Evolutionary conservation across 30 jellyfish, hydroid and myxozoan species (phyloP), one percentile per base, ranked within the genome.

Genomic region (Aurelia sp.): DNA sequence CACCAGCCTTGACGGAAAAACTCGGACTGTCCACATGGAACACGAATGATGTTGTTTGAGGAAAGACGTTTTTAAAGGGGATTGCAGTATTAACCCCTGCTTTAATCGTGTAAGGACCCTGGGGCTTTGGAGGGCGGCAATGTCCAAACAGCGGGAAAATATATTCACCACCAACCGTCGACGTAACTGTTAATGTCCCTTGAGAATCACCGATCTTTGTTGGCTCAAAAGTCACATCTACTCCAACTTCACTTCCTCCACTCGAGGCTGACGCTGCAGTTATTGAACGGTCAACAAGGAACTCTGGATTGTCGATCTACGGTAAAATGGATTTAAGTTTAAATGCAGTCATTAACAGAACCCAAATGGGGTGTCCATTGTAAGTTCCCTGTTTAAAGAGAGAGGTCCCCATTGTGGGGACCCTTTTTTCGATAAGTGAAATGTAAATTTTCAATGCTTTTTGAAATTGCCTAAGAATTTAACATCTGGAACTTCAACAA

Each of bases 191-290:
- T 75, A 95, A 65, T 4, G 61, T 55, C 3, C 92, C 96, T 33
- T 82, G 84, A 19, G 88, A 89, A 38, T 90, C 94, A 11, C 97
- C 97, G 53, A 89, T 78, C 50, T 94, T 74, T 8, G 97, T 90
- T 59, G 99, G 99, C 80, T 95, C 99, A 67, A 74, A 95, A 2
- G 97, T 95, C 55, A 90, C 99, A 74, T 95, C 99, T 10, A 90
- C 92, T 35, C 96, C 91, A 63, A 95, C 99, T 64, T 95, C 99
- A 59, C 91, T 83, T 65, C 99, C 99, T 51, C 99, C 97, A 72
- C 97, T 84, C 8, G 97, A 52, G 20, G 99, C 97, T 24, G 99
- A 95, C 71, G 99, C 97, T 50, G 99, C 99, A 47, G 94, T 95
- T 8, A 95, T 66, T 1, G 99, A 64, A 63, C 95, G 95, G 33